A percentile compares a stretch with the other conserved stretches of the same genome.
Evolutionary conservation across 2,113 vertebrate genomes (phyloP).

Genomic region (Zapus hudsonius): DNA sequence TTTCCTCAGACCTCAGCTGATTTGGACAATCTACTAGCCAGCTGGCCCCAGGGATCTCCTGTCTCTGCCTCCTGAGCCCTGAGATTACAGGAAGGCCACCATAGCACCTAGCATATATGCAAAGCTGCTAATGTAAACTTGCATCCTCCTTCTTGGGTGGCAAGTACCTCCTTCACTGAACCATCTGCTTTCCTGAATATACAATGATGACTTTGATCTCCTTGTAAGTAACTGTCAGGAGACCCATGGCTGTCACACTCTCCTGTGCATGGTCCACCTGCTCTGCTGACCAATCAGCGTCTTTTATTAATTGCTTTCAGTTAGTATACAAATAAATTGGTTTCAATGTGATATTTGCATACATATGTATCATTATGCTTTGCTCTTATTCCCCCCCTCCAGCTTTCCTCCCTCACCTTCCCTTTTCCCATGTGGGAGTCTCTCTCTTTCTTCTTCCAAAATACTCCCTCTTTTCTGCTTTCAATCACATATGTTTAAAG

Average conservation of each 20-base stretch:
- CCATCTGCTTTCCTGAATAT: not conserved
- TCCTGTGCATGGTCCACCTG: not conserved
- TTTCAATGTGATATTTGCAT: not conserved
- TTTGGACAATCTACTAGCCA: too few relatives aligned
- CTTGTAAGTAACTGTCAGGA: not conserved
- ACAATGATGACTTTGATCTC: constrained; percentile 50
- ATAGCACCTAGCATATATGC: too few relatives aligned
- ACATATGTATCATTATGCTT: not conserved
- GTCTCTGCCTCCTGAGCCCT: too few relatives aligned
- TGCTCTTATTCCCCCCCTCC: too few relatives aligned
- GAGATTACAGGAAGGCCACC: too few relatives aligned
- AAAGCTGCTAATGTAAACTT: too few relatives aligned
- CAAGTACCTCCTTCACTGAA: too few relatives aligned
- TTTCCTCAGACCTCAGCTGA: constrained; percentile 11
- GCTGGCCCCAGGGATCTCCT: too few relatives aligned
- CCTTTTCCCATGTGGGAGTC: not conserved
- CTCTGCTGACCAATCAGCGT: not conserved
- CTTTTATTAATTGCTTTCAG: not conserved
- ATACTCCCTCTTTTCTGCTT: not conserved
- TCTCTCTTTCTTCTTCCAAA: not conserved
- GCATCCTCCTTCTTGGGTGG: too few relatives aligned
- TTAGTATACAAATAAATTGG: not conserved
- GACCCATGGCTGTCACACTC: not conserved
- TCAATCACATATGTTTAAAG: not conserved
- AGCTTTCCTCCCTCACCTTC: too few relatives aligned